A percentile compares a stretch with the other conserved stretches of the same genome.
Evolutionary conservation across 2,797 vertebrate genomes (phyloP).

Genomic region (Oreochromis mossambicus): DNA sequence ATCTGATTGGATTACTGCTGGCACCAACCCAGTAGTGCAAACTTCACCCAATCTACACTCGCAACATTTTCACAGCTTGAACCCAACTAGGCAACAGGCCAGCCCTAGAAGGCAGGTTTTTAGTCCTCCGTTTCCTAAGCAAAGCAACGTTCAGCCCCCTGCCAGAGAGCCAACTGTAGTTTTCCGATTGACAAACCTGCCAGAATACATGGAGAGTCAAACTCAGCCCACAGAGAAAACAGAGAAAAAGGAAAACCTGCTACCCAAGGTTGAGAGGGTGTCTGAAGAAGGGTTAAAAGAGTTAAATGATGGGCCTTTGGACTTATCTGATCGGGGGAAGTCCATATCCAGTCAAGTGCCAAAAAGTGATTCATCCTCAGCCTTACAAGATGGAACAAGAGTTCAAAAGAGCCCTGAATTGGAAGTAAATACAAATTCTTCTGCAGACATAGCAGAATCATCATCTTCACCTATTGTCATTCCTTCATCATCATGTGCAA

Average conservation of each 20-base stretch:
- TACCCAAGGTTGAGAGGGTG: slow-evolving; percentile 16
- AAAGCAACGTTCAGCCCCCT: background rate
- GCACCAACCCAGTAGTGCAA: slow-evolving; percentile 7
- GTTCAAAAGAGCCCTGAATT: slow-evolving; percentile 16
- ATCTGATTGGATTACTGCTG: slow-evolving; percentile 59
- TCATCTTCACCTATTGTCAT: slow-evolving; percentile 3
- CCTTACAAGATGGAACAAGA: background rate
- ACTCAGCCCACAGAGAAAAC: slow-evolving; percentile 32
- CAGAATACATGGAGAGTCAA: slow-evolving; percentile 25
- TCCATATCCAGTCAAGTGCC: slow-evolving; percentile 29
- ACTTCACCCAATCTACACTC: slow-evolving; percentile 13
- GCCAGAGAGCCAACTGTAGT: slow-evolving; percentile 50
- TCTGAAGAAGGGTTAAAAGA: slow-evolving; percentile 44
- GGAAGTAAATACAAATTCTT: background rate
- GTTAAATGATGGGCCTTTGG: slow-evolving; percentile 66
- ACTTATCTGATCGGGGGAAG: slow-evolving; percentile 72
- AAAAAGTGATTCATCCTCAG: background rate
- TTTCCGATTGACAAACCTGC: slow-evolving; percentile 39
- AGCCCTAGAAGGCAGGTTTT: background rate
- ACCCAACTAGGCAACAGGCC: slow-evolving; percentile 21
- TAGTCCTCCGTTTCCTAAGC: slow-evolving; percentile 35
- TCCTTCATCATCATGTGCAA: slow-evolving; percentile 16
- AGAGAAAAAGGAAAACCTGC: slow-evolving; percentile 25
- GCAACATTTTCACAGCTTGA: slow-evolving; percentile 41
- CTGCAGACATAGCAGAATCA: background rate